Conservation (phyloP, 2,888 invertebrate genomes). For the Eucera pruinosa region DNA sequence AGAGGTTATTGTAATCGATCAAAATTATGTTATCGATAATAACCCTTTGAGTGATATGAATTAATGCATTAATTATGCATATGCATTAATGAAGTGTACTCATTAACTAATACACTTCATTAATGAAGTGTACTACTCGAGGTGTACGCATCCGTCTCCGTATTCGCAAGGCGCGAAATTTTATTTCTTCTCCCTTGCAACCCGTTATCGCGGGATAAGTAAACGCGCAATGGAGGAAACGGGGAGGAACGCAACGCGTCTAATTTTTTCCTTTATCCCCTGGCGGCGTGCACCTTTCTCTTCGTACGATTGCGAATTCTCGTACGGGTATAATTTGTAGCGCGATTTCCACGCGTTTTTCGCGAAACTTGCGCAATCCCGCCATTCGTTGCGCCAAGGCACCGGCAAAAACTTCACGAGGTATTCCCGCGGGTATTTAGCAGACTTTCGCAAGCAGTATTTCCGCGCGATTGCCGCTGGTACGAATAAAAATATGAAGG, state of each 20-base stretch:
- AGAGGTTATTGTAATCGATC: too few species aligned
- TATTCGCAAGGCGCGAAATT: too few species aligned
- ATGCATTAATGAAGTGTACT: too few species aligned
- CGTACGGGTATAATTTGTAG: slow-evolving; percentile 15
- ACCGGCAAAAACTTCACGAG: slow-evolving; percentile 10
- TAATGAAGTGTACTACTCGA: too few species aligned
- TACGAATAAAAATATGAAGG: slow-evolving; percentile 34
- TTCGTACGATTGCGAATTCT: slow-evolving; percentile 45
- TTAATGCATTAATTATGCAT: too few species aligned
- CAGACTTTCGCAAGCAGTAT: slow-evolving; percentile 10
- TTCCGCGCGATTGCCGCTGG: slow-evolving; percentile 20
- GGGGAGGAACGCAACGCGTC: slow-evolving; percentile 14
- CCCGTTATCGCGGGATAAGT: too few species aligned
- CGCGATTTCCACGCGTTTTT: slow-evolving; percentile 49
- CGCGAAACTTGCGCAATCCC: slow-evolving; percentile 38
- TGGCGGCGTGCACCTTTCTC: slow-evolving; percentile 46
- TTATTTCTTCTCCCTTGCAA: too few species aligned
- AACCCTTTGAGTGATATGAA: too few species aligned
- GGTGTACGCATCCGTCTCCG: too few species aligned
- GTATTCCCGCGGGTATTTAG: slow-evolving; percentile 42
- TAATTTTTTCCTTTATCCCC: slow-evolving; percentile 11
- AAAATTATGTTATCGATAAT: too few species aligned
- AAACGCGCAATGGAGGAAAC: background rate
- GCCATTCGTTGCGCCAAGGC: slow-evolving; percentile 7
- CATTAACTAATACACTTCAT: too few species aligned